A percentile compares a stretch with the other conserved stretches of the same genome.
These are phyloP conservation scores for Chloropsis hardwickii DNA, from an alignment of 2,113 vertebrate genomes.

Conservation along the genomic window DNA sequence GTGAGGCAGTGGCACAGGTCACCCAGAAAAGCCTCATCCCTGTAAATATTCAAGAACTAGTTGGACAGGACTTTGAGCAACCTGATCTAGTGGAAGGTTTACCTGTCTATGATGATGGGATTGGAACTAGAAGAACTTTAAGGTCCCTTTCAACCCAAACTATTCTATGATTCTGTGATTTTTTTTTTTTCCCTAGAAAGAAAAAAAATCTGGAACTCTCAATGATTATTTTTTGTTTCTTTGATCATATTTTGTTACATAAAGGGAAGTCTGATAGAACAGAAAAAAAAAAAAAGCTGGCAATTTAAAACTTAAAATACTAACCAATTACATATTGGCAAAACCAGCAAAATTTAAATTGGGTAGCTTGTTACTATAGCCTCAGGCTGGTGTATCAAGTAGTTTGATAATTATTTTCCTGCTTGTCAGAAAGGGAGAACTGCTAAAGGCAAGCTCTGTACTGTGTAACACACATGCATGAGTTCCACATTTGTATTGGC, in stretches of 20 bases:
- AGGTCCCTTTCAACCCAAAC: background rate
- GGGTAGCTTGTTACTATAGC: constrained; percentile 11
- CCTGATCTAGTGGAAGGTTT: background rate
- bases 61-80: background rate
- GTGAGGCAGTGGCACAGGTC: background rate
- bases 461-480: background rate
- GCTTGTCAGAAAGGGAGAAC: background rate
- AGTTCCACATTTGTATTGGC: background rate
- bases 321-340: background rate
- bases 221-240: background rate
- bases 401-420: constrained; percentile 28
- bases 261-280: background rate
- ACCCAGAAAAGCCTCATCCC: background rate
- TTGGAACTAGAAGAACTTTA: background rate
- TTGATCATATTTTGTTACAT: background rate
- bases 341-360: constrained; percentile 5
- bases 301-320: background rate
- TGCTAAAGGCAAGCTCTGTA: background rate
- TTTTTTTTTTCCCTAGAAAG: background rate
- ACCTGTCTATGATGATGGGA: accelerated
- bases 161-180: background rate
- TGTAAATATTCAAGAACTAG: background rate
- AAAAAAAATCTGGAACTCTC: background rate
- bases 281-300: background rate
- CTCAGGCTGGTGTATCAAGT: background rate